Evolutionary conservation across 2,888 invertebrate genomes (phyloP).

Genomic region (Hermodice carunculata): DNA sequence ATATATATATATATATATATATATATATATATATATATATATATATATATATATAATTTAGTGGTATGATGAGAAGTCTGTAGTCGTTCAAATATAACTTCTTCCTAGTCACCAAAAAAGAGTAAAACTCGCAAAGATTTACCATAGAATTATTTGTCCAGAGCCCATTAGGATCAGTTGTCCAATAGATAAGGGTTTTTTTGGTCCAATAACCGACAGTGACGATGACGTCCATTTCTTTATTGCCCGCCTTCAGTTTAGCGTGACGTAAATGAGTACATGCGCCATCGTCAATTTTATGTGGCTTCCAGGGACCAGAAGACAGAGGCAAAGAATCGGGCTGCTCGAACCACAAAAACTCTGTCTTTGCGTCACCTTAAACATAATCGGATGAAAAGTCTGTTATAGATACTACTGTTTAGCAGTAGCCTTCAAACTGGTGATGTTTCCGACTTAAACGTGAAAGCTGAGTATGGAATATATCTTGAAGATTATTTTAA

Average conservation of each 20-base stretch:
- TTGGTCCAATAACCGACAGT: conserved; percentile 53
- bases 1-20: no score
- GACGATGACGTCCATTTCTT: conserved; percentile 45
- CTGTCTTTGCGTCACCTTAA: conserved; percentile 35
- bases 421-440: background rate
- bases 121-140: background rate
- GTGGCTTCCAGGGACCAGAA: conserved; percentile 42
- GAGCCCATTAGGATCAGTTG: conserved; percentile 29
- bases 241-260: conserved; percentile 37
- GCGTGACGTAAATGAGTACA: conserved; percentile 45
- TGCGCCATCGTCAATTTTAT: conserved; percentile 46
- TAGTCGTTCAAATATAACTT: no score
- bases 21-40: no score
- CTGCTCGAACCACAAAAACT: conserved; percentile 54
- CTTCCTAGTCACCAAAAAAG: background rate
- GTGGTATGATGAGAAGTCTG: no score
- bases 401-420: background rate
- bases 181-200: conserved; percentile 53
- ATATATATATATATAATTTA: no score
- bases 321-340: conserved; percentile 30
- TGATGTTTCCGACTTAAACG: background rate
- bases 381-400: background rate
- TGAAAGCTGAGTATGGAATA: background rate
- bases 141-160: conserved; percentile 12
- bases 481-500: background rate